Conservation (phyloP, 2,888 invertebrate genomes). For the Odontocerum albicorne region DNA sequence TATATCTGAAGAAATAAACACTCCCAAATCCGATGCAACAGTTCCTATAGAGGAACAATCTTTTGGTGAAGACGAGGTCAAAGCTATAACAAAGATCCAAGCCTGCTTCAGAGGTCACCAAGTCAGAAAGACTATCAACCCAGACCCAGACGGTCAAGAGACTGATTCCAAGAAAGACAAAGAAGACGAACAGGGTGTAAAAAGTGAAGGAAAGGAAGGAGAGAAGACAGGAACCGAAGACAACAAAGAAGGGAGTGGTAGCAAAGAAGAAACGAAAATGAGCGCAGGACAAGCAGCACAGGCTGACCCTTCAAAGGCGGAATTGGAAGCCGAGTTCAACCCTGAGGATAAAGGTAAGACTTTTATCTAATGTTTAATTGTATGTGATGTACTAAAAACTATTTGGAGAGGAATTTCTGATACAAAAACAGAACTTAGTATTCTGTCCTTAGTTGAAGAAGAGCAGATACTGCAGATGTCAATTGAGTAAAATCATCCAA, state of each 20-base stretch:
- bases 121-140: constrained; percentile 75
- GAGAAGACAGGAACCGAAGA: constrained; percentile 37
- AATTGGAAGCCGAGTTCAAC: constrained; percentile 77
- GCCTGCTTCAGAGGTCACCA: constrained; percentile 84
- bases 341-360: constrained; percentile 76
- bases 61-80: constrained; percentile 48
- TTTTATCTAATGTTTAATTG: no score
- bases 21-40: constrained; percentile 4
- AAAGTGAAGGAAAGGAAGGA: constrained; percentile 37
- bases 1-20: constrained; percentile 13
- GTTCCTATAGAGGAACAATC: constrained; percentile 3
- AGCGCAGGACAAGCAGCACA: constrained; percentile 41
- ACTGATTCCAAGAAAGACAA: no score
- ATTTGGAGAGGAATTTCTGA: no score
- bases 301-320: constrained; percentile 65
- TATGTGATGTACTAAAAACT: no score
- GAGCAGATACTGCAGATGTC: no score
- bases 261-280: constrained; percentile 32
- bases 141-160: constrained; percentile 72
- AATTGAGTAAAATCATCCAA: no score
- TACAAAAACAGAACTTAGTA: no score
- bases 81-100: constrained; percentile 87
- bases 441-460: no score
- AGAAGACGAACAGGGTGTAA: constrained; percentile 46
- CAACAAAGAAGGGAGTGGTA: constrained; percentile 23